Percentiles rank a stretch among this genome's conserved stretches.
These are phyloP conservation scores for Prunella strophiata DNA, from an alignment of 2,797 vertebrate genomes.

Conservation along the genomic window DNA sequence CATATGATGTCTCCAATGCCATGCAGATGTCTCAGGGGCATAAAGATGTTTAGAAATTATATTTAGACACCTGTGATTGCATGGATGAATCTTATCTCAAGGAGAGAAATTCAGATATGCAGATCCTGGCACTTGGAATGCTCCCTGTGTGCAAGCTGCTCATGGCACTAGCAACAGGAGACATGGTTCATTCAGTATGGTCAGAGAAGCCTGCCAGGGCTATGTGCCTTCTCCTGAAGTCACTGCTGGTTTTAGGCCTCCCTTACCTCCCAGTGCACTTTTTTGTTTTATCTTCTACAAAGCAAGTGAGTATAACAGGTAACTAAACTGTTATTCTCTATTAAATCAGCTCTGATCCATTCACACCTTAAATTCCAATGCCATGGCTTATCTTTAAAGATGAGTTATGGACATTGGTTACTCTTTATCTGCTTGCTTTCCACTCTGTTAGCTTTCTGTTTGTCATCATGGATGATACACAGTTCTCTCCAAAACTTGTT, in stretches of 20 bases:
- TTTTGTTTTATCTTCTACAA: background rate
- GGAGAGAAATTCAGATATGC: background rate
- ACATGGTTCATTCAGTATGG: background rate
- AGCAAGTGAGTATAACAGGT: background rate
- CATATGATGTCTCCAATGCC: background rate
- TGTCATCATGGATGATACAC: background rate
- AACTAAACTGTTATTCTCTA: background rate
- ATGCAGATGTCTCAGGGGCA: background rate
- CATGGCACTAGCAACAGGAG: accelerated
- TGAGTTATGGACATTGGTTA: background rate
- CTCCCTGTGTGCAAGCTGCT: background rate
- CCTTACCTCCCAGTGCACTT: background rate
- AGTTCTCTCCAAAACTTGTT: background rate
- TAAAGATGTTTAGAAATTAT: background rate
- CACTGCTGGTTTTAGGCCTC: background rate
- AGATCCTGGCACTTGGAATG: background rate
- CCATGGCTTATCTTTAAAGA: background rate
- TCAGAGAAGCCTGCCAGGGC: background rate
- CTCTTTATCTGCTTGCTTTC: background rate
- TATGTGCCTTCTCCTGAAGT: background rate
- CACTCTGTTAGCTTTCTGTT: background rate
- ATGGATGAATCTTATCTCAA: background rate
- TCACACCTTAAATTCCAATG: background rate
- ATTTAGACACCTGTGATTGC: background rate
- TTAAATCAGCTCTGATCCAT: background rate